A percentile compares a stretch with the other conserved stretches of the same genome.
Conservation (phyloP, 2,113 vertebrate genomes). For the Tragelaphus strepsiceros region DNA sequence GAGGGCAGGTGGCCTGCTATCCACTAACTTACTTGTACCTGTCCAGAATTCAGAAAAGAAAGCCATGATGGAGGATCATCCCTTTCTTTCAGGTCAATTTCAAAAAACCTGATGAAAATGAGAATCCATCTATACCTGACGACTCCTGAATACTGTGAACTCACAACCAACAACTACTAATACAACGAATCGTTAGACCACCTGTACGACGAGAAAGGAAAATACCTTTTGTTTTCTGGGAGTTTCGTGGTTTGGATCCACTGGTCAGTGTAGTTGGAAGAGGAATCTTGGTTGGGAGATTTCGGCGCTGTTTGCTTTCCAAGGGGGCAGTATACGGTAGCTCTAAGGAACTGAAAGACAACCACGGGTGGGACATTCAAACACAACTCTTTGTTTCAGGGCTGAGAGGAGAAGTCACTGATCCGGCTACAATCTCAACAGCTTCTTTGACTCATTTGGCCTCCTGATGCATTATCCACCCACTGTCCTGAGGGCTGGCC, state of each 20-base stretch:
- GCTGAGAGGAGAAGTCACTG: background rate
- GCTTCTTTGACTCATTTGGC: background rate
- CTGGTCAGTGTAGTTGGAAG: conserved; percentile 75
- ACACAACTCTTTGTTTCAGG: background rate
- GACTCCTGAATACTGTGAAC: background rate
- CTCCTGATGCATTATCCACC: background rate
- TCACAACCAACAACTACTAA: background rate
- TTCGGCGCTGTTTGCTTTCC: conserved; percentile 94
- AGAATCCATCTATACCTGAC: background rate
- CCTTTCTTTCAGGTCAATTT: background rate
- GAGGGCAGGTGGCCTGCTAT: conserved; percentile 85
- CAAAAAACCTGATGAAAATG: background rate
- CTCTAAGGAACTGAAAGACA: conserved; percentile 89
- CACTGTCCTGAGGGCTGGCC: background rate
- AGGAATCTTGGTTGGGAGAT: conserved; percentile 87
- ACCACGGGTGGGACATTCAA: background rate
- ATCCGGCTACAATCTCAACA: background rate
- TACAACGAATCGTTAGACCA: accelerated
- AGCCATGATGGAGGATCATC: background rate
- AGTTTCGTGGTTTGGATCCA: conserved; percentile 83
- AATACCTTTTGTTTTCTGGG: conserved; percentile 87
- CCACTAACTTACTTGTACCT: conserved; percentile 86
- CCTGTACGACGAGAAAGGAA: background rate
- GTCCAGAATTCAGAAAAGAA: conserved; percentile 47
- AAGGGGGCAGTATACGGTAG: conserved; percentile 87